Conservation (phyloP, 1,140 invertebrate genomes). For the Uloborus diversus region DNA sequence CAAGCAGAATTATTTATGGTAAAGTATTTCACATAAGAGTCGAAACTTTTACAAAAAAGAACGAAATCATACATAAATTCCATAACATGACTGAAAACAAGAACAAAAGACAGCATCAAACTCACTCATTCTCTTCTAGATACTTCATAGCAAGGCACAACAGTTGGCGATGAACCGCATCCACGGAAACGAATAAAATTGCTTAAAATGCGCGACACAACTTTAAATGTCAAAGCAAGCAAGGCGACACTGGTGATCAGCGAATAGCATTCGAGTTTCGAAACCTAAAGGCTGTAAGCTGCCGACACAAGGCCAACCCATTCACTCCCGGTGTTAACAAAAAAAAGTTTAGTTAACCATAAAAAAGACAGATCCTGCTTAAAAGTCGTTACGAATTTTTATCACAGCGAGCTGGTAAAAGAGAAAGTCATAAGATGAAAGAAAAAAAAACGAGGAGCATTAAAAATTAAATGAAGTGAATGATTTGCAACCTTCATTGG, state of each 20-base stretch:
- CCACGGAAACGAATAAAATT: not conserved
- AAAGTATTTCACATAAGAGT: too few relatives aligned
- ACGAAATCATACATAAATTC: not conserved
- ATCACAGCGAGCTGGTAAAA: too few relatives aligned
- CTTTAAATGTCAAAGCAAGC: constrained; percentile 1
- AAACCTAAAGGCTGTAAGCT: not conserved
- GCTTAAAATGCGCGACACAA: constrained; percentile 21
- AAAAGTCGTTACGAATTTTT: too few relatives aligned
- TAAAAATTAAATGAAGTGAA: too few relatives aligned
- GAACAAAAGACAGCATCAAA: not conserved
- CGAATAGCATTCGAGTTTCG: constrained; percentile 8
- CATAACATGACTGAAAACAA: not conserved
- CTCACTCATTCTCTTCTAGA: constrained; percentile 1
- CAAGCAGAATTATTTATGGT: too few relatives aligned
- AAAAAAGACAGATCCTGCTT: too few relatives aligned
- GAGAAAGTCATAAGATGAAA: too few relatives aligned
- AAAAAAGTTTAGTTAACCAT: too few relatives aligned
- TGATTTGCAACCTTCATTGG: too few relatives aligned
- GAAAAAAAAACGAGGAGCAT: too few relatives aligned
- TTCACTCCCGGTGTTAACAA: too few relatives aligned
- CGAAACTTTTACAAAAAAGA: too few relatives aligned
- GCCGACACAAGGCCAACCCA: constrained; percentile 13
- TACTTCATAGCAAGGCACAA: not conserved
- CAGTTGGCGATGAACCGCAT: not conserved
- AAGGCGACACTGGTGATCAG: not conserved